Conservation (phyloP, 2,113 vertebrate genomes). For the Cygnus atratus region DNA sequence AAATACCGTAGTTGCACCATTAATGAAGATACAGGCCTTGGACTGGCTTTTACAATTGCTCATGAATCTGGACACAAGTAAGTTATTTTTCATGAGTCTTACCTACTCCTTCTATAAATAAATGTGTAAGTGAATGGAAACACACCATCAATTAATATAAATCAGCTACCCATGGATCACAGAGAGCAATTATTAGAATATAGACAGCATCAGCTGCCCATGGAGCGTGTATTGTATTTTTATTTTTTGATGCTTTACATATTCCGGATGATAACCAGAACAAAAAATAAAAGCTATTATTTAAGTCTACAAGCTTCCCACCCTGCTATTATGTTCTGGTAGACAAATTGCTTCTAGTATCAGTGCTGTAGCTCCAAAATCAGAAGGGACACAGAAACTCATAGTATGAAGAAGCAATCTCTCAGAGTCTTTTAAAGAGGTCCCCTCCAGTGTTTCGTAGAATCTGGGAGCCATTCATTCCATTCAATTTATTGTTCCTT, state of each 20-base stretch:
- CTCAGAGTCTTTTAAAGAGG: background rate
- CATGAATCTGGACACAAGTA: conserved; percentile 99
- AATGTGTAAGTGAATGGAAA: background rate
- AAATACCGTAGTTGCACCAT: conserved; percentile 98
- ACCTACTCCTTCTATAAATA: background rate
- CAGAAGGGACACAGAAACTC: background rate
- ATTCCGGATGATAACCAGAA: background rate
- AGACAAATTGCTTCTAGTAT: background rate
- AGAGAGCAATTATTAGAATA: background rate
- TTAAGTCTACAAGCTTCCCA: background rate
- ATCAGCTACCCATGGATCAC: background rate
- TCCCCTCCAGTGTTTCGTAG: background rate
- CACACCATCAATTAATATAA: background rate
- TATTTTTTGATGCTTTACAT: background rate
- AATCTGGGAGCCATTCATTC: background rate
- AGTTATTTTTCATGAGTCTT: conserved; percentile 36
- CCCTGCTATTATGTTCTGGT: background rate
- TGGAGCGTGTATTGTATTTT: background rate
- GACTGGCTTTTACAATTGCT: conserved; percentile 96
- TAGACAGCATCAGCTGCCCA: background rate
- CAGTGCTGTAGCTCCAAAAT: background rate
- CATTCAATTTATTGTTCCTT: background rate
- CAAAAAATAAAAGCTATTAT: background rate
- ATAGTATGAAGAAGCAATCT: background rate
- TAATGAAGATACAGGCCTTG: conserved; percentile 97